Percentiles rank a stretch among this genome's conserved stretches.
phyloP scores from a whole-genome alignment of 2,888 invertebrate species.

The Spodoptera littoralis region DNA sequence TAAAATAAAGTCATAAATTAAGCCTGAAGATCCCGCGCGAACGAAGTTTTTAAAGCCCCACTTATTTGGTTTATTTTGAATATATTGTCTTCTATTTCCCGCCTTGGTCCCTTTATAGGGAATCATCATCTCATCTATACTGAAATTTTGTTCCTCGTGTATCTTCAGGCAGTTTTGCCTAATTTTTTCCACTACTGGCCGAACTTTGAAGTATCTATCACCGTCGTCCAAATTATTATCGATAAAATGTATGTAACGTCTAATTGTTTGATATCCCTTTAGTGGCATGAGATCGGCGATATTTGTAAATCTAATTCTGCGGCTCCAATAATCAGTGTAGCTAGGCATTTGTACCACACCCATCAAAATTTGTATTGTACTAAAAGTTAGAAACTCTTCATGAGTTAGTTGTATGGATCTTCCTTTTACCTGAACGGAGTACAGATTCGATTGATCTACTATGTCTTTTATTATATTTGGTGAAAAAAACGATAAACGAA shows the following conservation, averaged over 20 bases:
- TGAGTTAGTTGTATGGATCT: conserved; percentile 11
- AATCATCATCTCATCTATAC: conserved; percentile 69
- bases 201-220: no score
- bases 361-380: no score
- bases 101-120: conserved; percentile 66
- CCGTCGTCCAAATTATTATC: background rate
- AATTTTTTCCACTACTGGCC: conserved; percentile 40
- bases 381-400: background rate
- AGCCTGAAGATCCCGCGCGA: no score
- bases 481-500: background rate
- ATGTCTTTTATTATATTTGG: conserved; percentile 7
- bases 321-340: no score
- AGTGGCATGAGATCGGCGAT: no score
- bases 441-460: conserved; percentile 5
- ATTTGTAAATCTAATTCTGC: no score
- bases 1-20: no score
- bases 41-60: no score
- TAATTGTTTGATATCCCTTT: background rate
- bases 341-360: no score
- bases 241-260: conserved; percentile 3
- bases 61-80: no score
- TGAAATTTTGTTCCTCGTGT: conserved; percentile 48
- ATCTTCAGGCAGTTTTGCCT: conserved; percentile 51
- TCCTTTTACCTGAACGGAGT: background rate
- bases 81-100: conserved; percentile 60